Evolutionary conservation across 2,888 invertebrate genomes (phyloP), one percentile per base, ranked within the genome.

Genomic region (Villa cingulata): DNA sequence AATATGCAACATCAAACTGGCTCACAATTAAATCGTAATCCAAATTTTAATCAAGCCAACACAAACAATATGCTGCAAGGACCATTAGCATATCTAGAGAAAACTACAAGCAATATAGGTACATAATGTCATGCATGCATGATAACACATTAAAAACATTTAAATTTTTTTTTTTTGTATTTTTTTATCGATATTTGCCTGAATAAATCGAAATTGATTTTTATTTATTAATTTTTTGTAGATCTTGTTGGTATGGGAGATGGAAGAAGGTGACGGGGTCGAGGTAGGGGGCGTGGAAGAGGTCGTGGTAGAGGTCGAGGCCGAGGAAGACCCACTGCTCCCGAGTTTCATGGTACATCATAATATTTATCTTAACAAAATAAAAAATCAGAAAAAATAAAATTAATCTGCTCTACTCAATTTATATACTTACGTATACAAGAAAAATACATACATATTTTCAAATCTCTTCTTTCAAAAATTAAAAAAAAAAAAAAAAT

Each of bases 81-180:
- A 9, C 90, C 89, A 1, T 73, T 90, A 53, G 89, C 89, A 1
- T 89, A 83, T 62, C 72, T 91, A 52, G 89, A 90, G 73, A 88
- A 89, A 73, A 88, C 88, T 54, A 86, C 89, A 60, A 87, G 87
- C 70, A 89, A 87, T 71, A 89, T 90, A 77, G 89, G 79, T 77
- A 66, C 52, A 45, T 36, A 12, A n/a, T n/a, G n/a, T n/a, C n/a
- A n/a, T n/a, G n/a, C n/a, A n/a, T n/a, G n/a, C n/a, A n/a, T n/a
- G n/a, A n/a, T n/a, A n/a, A n/a, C 5, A 34, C 2, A 34, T 36
- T 4, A 17, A 34, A 4, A 27, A 18, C 17, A 27, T 16, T 17
- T 5, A 20, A 3, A 12, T 5, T 32, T 32, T 12, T 12, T 12
- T 9, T 32, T 32, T 12, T 32, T 12, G 10, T 9, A 27, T 27